phyloP scores from a whole-genome alignment of 2,113 vertebrate genomes.

The Misgurnus anguillicaudatus region DNA sequence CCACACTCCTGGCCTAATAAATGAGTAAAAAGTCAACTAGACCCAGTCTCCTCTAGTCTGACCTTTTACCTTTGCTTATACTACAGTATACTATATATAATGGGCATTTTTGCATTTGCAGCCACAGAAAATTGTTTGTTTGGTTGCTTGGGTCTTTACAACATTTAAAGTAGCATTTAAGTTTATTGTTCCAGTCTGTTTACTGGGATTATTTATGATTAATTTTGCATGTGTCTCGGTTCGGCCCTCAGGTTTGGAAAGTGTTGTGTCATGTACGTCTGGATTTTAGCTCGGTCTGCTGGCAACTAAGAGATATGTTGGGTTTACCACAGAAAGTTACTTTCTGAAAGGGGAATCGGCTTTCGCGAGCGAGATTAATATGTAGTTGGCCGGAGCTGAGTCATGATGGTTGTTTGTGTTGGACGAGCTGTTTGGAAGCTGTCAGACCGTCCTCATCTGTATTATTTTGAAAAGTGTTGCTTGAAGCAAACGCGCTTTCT shows the following conservation, averaged over 20 bases:
- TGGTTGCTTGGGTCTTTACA: constrained; percentile 44
- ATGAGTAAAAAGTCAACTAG: too few species aligned
- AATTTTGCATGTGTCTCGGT: constrained; percentile 46
- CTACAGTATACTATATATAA: background rate
- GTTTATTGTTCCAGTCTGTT: constrained; percentile 47
- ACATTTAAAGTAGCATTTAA: constrained; percentile 46
- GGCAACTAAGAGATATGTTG: constrained; percentile 58
- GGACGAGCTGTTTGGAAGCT: constrained; percentile 61
- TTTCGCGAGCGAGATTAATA: constrained; percentile 66
- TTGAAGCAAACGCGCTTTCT: constrained; percentile 56
- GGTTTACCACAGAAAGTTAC: constrained; percentile 42
- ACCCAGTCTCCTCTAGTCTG: too few species aligned
- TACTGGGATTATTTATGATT: constrained; percentile 54
- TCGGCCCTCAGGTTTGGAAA: constrained; percentile 56
- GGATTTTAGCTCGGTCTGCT: constrained; percentile 61
- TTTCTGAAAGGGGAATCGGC: constrained; percentile 31
- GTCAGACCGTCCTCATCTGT: constrained; percentile 53
- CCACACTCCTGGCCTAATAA: too few species aligned
- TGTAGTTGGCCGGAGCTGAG: constrained; percentile 63
- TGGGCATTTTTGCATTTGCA: constrained; percentile 55
- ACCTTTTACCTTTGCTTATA: constrained; percentile 47
- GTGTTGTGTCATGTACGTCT: constrained; percentile 50
- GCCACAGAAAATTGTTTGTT: constrained; percentile 21
- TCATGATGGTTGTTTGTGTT: constrained; percentile 61
- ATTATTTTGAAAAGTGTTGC: constrained; percentile 58